phyloP scores from a whole-genome alignment of 2,113 vertebrate genomes.

The Sus scrofa region DNA sequence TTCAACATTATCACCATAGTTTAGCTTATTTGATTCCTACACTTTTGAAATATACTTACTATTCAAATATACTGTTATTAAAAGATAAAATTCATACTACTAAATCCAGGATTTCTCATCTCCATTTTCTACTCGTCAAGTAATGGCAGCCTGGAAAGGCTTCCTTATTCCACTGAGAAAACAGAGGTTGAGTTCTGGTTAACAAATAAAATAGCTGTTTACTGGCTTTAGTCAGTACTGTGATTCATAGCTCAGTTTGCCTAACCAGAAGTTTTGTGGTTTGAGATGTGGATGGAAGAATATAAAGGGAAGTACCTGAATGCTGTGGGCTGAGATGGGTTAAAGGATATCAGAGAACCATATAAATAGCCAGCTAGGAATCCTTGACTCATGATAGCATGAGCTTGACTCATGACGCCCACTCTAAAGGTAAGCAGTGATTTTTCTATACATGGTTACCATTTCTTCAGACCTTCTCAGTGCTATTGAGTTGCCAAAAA shows the following conservation, averaged over 20 bases:
- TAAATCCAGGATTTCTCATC: neutral
- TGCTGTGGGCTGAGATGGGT: neutral
- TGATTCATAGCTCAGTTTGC: neutral
- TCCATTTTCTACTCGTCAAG: neutral
- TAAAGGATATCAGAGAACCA: neutral
- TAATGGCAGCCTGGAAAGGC: neutral
- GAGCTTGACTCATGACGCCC: neutral
- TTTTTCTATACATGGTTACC: neutral
- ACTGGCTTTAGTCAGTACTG: neutral
- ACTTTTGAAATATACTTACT: constrained; percentile 4
- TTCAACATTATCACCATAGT: constrained; percentile 48
- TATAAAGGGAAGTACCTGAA: neutral
- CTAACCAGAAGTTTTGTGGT: neutral
- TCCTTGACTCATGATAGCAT: neutral
- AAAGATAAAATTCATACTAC: constrained; percentile 43
- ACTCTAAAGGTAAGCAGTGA: neutral
- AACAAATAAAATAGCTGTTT: neutral
- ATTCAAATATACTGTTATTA: constrained; percentile 21
- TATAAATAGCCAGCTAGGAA: neutral
- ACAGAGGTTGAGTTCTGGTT: neutral
- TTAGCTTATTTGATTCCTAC: constrained; percentile 36
- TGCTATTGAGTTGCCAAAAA: neutral
- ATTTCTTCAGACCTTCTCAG: neutral
- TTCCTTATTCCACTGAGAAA: neutral
- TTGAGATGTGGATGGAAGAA: neutral